These are phyloP conservation scores for Drosophila funebris DNA, from an alignment of 1,140 invertebrate species.

Conservation along the genomic window DNA sequence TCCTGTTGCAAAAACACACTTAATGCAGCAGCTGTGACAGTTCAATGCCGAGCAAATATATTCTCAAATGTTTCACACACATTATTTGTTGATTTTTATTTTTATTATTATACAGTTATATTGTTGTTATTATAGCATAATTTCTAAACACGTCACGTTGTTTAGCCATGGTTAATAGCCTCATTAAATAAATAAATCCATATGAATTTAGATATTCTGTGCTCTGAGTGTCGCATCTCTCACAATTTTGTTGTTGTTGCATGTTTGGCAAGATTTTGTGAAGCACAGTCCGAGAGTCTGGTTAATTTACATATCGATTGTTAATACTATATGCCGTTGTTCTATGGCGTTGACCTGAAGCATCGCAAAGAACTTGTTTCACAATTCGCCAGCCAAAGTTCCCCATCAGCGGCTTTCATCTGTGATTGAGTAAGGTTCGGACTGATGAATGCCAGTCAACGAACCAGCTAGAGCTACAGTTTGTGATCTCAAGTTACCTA, in stretches of 20 bases:
- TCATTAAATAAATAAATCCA: slow-evolving; percentile 43
- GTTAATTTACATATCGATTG: slow-evolving; percentile 73
- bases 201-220: slow-evolving; percentile 30
- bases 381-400: slow-evolving; percentile 22
- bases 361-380: slow-evolving; percentile 55
- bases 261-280: slow-evolving; percentile 27
- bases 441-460: slow-evolving; percentile 71
- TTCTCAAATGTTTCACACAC: slow-evolving; percentile 8
- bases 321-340: slow-evolving; percentile 64
- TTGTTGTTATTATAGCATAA: slow-evolving; percentile 18
- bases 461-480: slow-evolving; percentile 20
- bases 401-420: slow-evolving; percentile 47
- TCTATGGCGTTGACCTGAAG: slow-evolving; percentile 63
- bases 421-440: slow-evolving; percentile 72
- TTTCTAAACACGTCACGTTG: slow-evolving; percentile 22
- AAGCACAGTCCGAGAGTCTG: slow-evolving; percentile 4
- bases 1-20: slow-evolving; percentile 18
- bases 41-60: background rate
- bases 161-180: slow-evolving; percentile 39
- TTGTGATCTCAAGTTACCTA: slow-evolving; percentile 61
- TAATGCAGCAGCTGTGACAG: slow-evolving; percentile 14
- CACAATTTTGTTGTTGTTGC: too few relatives aligned
- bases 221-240: background rate
- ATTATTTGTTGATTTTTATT: slow-evolving; percentile 11
- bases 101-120: slow-evolving; percentile 22